Evolutionary conservation across 2,113 vertebrate species (phyloP), one percentile per base, ranked within the genome.

Genomic region (Labeo rohita): DNA sequence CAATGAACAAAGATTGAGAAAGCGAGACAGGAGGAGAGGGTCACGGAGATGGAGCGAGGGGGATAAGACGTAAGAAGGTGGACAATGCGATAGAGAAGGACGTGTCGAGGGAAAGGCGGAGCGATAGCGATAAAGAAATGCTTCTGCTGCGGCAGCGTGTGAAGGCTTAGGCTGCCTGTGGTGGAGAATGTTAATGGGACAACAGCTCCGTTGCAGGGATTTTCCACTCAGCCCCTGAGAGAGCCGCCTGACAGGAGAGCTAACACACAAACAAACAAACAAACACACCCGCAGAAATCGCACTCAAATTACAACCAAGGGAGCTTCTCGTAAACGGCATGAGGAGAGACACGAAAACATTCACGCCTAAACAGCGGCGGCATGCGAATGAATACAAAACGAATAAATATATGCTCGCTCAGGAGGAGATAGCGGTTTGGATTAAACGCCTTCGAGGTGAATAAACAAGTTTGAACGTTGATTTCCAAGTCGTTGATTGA

Each of bases 151-250:
- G 74, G 70, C 77, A 23, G 77, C 3, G 28, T 54, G 77, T 45
- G 70, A 87, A 87, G 59, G 85, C 70, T 89, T 84, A 59, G 76
- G 16, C 50, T 87, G 80, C 82, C 66, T 68, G 86, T 89, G 85
- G 85, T 87, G 85, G 77, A 80, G 88, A 89, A 89, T 89, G 82
- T 89, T 89, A 89, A 89, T 87, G 52, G 70, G 77, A 89, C 50
- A 36, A 28, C 68, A 77, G 82, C 70, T 80, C 88, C 21, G 85
- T 87, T n/a, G 39, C 82, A 81, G 82, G 74, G 70, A 82, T 89
- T 86, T 82, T 82, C 72, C 45, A 77, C 56, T 72, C 68, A 59
- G 72, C 34, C 80, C 81, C 66, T 80, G 68, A 49, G 47, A 86
- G 80, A 80, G 79, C 21, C 15, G 49, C 18, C 28, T n/a, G 39